Evolutionary conservation across 2,797 vertebrate genomes (phyloP).

Genomic region (Pipistrellus nathusii): DNA sequence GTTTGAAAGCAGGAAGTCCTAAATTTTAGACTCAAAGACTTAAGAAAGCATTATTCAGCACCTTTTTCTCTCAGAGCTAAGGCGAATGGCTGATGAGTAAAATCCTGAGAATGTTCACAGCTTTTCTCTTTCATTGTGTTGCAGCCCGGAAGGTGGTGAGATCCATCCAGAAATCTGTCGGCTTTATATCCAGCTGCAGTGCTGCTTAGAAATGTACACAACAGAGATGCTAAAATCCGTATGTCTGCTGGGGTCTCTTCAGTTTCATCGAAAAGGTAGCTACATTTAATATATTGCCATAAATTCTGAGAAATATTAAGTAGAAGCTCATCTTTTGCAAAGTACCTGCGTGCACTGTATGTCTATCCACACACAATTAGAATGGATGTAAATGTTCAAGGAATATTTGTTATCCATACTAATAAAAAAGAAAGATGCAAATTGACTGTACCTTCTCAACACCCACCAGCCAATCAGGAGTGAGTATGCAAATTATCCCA

Average conservation of each 20-base stretch:
- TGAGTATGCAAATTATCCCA: too few relatives aligned
- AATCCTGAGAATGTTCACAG: conserved; percentile 61
- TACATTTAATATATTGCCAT: background rate
- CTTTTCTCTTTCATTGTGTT: conserved; percentile 79
- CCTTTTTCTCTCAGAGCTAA: background rate
- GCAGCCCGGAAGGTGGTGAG: conserved; percentile 97
- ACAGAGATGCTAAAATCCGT: conserved; percentile 99
- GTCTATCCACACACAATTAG: background rate
- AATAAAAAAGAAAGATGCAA: too few relatives aligned
- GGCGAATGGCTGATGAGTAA: conserved; percentile 63
- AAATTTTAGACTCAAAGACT: conserved; percentile 56
- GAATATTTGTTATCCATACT: background rate
- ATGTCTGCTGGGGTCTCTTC: conserved; percentile 96
- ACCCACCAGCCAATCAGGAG: too few relatives aligned
- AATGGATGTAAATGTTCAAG: conserved; percentile 29
- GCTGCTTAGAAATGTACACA: conserved; percentile 99
- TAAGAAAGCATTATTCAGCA: conserved; percentile 50
- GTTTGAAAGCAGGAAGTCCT: conserved; percentile 67
- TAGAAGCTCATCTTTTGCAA: conserved; percentile 28
- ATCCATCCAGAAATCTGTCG: conserved; percentile 99
- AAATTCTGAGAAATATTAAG: conserved; percentile 6
- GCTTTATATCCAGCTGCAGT: conserved; percentile 98
- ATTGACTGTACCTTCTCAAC: too few relatives aligned
- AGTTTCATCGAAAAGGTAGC: conserved; percentile 98
- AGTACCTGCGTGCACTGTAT: background rate